Percentiles rank a stretch among this genome's conserved stretches.
These are phyloP conservation scores for Heliconius charithonia DNA, from an alignment of 2,888 invertebrate species.

Conservation along the genomic window DNA sequence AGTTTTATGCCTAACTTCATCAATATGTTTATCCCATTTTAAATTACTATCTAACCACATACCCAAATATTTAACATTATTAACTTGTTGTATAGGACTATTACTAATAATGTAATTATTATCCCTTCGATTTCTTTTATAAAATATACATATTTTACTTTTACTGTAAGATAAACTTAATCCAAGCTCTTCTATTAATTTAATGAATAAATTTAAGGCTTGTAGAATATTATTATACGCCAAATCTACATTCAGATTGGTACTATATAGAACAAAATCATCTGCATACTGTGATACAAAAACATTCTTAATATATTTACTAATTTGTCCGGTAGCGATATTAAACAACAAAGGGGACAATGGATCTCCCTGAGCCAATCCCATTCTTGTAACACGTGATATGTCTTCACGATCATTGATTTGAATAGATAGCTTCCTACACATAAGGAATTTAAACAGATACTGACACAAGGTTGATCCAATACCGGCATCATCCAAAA, in stretches of 20 bases:
- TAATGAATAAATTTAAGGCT: no score
- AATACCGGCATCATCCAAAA: not conserved
- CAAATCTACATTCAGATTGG: not conserved
- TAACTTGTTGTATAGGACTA: no score
- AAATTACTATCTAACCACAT: slow-evolving; percentile 26
- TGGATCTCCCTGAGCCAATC: not conserved
- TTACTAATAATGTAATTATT: no score
- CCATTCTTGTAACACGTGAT: not conserved
- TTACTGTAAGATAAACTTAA: no score
- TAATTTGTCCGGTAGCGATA: not conserved
- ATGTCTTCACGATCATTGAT: not conserved
- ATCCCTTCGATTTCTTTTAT: no score
- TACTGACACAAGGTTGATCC: not conserved
- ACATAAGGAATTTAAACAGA: not conserved
- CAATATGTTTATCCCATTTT: not conserved
- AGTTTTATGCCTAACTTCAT: not conserved
- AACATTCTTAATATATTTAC: no score
- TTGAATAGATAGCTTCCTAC: not conserved
- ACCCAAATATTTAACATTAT: not conserved
- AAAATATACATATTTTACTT: no score
- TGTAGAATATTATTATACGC: not conserved
- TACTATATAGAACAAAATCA: not conserved
- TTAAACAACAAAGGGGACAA: not conserved
- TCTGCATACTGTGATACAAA: slow-evolving; percentile 3
- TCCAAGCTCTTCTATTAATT: no score